Evolutionary conservation across 2,113 vertebrate species (phyloP).

Genomic region (Rhabdornis inornatus): DNA sequence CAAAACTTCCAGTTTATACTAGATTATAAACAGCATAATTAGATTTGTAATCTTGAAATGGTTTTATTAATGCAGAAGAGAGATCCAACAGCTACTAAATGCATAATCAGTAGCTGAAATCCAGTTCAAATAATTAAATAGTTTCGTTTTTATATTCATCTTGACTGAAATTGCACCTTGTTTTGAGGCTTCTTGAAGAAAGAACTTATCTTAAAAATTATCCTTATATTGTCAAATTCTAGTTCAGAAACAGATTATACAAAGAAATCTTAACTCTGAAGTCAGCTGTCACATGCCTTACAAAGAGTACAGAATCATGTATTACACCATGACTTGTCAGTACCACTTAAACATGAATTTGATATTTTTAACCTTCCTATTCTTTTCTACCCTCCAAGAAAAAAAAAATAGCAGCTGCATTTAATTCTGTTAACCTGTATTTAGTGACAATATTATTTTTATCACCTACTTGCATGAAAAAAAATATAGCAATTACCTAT

Average conservation of each 20-base stretch:
- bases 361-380: not conserved
- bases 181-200: not conserved
- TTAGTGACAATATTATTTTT: not conserved
- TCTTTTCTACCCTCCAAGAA: not conserved
- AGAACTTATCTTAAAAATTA: not conserved
- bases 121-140: not conserved
- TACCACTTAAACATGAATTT: not conserved
- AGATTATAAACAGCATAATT: not conserved
- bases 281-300: not conserved
- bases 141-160: not conserved
- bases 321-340: not conserved
- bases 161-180: not conserved
- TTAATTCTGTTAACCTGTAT: not conserved
- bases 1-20: not conserved
- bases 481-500: conserved; percentile 66
- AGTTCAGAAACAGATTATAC: not conserved
- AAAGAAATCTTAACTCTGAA: not conserved
- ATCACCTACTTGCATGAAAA: not conserved
- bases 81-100: not conserved
- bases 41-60: not conserved
- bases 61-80: not conserved
- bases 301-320: not conserved
- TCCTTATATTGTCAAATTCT: not conserved
- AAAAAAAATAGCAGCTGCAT: not conserved
- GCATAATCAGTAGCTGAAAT: not conserved